phyloP scores from a whole-genome alignment of 2,113 vertebrate species.

The Psammodynastes pulverulentus region DNA sequence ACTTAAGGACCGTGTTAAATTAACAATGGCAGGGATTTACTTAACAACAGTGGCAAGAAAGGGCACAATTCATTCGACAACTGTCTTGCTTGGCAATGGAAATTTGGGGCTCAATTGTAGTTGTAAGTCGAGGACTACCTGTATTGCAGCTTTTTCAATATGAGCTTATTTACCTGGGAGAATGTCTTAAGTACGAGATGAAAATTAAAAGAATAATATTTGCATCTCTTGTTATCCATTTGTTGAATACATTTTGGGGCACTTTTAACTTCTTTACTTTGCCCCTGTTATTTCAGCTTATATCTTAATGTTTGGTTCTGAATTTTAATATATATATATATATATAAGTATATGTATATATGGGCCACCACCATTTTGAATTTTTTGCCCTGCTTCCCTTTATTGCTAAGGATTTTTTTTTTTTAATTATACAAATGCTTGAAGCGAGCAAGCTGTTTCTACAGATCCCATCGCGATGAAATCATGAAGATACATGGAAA shows the following conservation, averaged over 20 bases:
- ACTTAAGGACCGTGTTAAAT: neutral
- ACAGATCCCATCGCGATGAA: neutral
- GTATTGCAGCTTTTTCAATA: neutral
- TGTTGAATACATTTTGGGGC: neutral
- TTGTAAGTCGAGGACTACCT: neutral
- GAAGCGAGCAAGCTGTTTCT: neutral
- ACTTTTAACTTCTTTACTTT: neutral
- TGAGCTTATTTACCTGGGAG: neutral
- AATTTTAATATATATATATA: neutral
- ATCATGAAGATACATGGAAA: slow-evolving; percentile 3
- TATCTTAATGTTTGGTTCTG: neutral
- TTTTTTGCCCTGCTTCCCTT: neutral
- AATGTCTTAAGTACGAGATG: neutral
- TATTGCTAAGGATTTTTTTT: neutral
- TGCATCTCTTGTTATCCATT: neutral
- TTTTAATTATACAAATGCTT: neutral
- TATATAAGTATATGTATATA: too few relatives aligned
- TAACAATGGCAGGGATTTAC: neutral
- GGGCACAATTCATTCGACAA: neutral
- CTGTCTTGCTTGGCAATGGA: neutral
- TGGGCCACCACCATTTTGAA: neutral
- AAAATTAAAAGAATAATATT: neutral
- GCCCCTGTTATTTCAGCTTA: neutral
- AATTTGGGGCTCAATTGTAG: too few relatives aligned
- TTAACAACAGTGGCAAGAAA: neutral